Base-by-base conservation (phyloP, 2,113 vertebrate species). In the Silurus glanis region DNA sequence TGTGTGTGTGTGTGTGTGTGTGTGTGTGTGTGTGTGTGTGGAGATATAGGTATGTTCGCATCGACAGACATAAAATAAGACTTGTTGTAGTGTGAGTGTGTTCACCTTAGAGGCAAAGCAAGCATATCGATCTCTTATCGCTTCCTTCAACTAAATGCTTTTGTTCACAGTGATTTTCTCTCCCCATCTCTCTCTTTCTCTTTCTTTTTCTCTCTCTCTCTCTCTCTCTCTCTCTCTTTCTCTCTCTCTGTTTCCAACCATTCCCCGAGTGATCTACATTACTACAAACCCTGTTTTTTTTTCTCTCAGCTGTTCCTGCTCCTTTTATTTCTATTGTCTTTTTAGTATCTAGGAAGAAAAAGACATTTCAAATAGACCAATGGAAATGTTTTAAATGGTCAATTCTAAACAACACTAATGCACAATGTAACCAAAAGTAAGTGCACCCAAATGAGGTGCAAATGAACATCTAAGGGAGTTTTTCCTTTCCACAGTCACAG, bases 51-150 rank as follows among this genome's bases (percentile, higher is more conserved):
- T 83, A 69, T 53, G 45, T 82, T 51, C 51, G 23, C 55, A 58
- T 4, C 21, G 25, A 58, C 49, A 12, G 37, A 53, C n/a, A 64
- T 47, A 62, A 21, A 49, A 56, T 28, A 56, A 28, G n/a, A 47
- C n/a, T 78, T 78, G n/a, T 28, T 25, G 72, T 53, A 75, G 62
- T 91, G 37, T 75, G 85, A n/a, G 78, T 81, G 74, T 85, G 51
- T 45, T 84, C 91, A 90, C 90, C 92, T 93, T 87, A 56, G 89
- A 93, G 90, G 90, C 82, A 90, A 84, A 90, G 89, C 88, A 56
- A 91, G 88, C 91, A 85, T 93, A 93, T 94, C 89, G 90, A 92
- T 94, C 93, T 90, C 9, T 85, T 91, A 92, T 91, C 90, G 90
- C 92, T 93, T 90, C 86, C 90, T 91, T 94, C 89, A 93, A 91